Evolutionary conservation across 2,797 vertebrate species (phyloP).

Genomic region (Cuniculus paca): DNA sequence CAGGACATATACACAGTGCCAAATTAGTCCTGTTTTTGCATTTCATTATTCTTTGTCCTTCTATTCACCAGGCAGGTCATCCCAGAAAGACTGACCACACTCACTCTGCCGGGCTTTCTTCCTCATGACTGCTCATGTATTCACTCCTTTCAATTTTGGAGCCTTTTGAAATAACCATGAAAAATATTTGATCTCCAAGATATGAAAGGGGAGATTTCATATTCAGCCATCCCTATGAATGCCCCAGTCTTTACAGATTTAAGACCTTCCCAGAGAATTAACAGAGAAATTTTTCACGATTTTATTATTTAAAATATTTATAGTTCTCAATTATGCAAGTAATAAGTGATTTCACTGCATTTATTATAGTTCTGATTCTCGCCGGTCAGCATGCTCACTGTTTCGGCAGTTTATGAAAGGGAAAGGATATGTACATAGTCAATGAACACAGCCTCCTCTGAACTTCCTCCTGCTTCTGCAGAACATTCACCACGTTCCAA

Average conservation of each 20-base stretch:
- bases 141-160: slow-evolving; percentile 54
- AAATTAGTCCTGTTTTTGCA: slow-evolving; percentile 36
- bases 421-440: slow-evolving; percentile 51
- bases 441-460: too few species aligned
- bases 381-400: slow-evolving; percentile 29
- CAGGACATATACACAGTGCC: not conserved
- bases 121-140: not conserved
- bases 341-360: slow-evolving; percentile 82
- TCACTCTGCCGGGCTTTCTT: not conserved
- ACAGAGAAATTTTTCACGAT: slow-evolving; percentile 40
- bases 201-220: slow-evolving; percentile 59
- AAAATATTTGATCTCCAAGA: slow-evolving; percentile 63
- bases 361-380: slow-evolving; percentile 77
- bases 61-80: not conserved
- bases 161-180: slow-evolving; percentile 50
- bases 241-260: slow-evolving; percentile 2
- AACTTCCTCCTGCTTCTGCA: slow-evolving; percentile 27
- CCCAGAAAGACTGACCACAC: not conserved
- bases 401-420: slow-evolving; percentile 70
- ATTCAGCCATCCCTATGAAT: slow-evolving; percentile 12
- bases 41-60: slow-evolving; percentile 13
- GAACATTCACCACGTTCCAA: not conserved
- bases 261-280: slow-evolving; percentile 47
- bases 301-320: slow-evolving; percentile 85
- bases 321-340: slow-evolving; percentile 80